Percentiles rank a stretch among this genome's conserved stretches.
These are phyloP conservation scores for Suncus etruscus DNA, from an alignment of 2,113 vertebrate species.

Conservation along the genomic window DNA sequence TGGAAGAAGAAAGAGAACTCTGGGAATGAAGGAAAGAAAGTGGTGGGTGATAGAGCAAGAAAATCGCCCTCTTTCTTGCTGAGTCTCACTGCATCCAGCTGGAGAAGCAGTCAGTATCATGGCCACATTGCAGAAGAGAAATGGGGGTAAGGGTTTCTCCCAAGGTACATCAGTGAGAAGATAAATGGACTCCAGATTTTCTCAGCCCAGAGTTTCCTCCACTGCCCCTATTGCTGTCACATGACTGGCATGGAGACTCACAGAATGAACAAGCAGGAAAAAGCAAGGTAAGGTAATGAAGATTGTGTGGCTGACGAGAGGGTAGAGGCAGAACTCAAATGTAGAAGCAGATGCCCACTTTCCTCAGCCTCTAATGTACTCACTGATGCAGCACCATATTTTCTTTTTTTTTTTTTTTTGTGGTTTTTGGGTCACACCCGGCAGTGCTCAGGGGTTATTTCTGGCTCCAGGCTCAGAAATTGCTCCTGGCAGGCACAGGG, in stretches of 20 bases:
- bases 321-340: background rate
- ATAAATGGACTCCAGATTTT: background rate
- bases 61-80: no score
- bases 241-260: background rate
- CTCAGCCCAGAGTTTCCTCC: background rate
- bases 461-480: no score
- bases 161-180: background rate
- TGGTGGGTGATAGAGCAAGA: background rate
- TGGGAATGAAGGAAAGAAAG: background rate
- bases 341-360: background rate
- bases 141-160: no score
- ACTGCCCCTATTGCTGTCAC: background rate
- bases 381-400: background rate
- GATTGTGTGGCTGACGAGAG: background rate
- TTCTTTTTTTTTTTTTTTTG: no score
- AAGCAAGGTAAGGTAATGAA: no score
- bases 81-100: no score
- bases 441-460: no score
- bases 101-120: no score
- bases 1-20: background rate
- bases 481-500: no score
- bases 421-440: no score
- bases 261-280: slow-evolving; percentile 12
- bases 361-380: background rate
- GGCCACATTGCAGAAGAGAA: no score